Conservation (phyloP, 2,113 vertebrate species). For the Alosa alosa region DNA sequence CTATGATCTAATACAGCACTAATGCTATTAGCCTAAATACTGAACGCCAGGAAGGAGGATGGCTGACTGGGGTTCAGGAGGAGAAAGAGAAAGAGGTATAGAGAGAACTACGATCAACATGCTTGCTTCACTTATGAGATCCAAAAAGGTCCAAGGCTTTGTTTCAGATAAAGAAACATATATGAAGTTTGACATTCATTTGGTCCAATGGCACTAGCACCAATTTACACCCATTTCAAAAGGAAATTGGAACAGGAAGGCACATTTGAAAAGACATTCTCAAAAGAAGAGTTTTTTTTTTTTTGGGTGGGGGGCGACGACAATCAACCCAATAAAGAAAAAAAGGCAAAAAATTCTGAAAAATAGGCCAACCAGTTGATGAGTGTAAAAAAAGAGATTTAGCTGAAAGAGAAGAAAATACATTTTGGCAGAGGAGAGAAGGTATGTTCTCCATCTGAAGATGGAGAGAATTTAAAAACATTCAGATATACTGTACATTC, state of each 20-base stretch:
- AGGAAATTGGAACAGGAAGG: neutral
- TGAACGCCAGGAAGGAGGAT: neutral
- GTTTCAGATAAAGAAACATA: neutral
- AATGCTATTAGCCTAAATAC: slow-evolving; percentile 9
- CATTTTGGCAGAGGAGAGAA: neutral
- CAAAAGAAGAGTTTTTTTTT: neutral
- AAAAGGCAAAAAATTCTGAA: neutral
- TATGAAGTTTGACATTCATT: neutral
- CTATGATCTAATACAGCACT: neutral
- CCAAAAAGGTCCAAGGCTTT: neutral
- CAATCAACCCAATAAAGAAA: neutral
- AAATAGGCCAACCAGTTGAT: neutral
- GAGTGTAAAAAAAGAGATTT: neutral
- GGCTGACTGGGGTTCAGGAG: neutral
- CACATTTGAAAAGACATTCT: neutral
- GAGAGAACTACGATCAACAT: slow-evolving; percentile 41
- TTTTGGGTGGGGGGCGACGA: neutral
- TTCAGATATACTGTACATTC: neutral
- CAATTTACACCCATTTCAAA: neutral
- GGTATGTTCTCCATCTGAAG: neutral
- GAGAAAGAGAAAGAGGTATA: neutral
- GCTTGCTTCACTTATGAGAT: slow-evolving; percentile 48
- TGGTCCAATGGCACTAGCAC: neutral
- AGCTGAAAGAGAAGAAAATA: neutral
- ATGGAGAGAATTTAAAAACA: neutral